Conservation (phyloP, 2,113 vertebrate species). For the Tauraco erythrolophus region DNA sequence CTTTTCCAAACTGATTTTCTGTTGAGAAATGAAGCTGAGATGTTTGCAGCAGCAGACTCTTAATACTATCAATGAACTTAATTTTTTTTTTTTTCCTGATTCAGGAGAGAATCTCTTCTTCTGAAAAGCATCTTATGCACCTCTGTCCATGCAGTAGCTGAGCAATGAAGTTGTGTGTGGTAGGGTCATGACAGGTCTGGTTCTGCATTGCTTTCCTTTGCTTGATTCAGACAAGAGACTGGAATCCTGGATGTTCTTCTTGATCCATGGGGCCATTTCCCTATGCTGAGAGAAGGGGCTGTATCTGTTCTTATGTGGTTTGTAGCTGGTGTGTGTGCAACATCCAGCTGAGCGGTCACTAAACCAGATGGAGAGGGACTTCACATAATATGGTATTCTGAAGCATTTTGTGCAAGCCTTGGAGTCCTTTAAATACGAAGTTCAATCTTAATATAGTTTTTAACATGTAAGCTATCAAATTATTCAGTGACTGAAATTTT, state of each 20-base stretch:
- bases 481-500: background rate
- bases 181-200: background rate
- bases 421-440: background rate
- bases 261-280: fast-evolving
- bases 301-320: background rate
- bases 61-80: background rate
- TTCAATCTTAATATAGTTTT: background rate
- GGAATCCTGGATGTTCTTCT: background rate
- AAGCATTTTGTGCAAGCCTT: background rate
- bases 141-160: background rate
- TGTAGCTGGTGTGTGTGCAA: background rate
- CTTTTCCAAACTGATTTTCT: background rate
- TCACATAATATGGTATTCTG: background rate
- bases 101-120: background rate
- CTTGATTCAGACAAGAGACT: background rate
- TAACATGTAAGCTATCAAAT: background rate
- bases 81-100: background rate
- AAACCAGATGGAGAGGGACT: background rate
- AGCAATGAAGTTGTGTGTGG: fast-evolving
- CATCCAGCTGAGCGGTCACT: background rate
- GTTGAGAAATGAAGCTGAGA: background rate
- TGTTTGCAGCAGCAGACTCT: background rate
- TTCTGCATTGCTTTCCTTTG: background rate
- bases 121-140: fast-evolving
- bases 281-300: background rate